These are phyloP conservation scores for Phylloscopus trochilus DNA, from an alignment of 2,113 vertebrate genomes.

Conservation along the genomic window DNA sequence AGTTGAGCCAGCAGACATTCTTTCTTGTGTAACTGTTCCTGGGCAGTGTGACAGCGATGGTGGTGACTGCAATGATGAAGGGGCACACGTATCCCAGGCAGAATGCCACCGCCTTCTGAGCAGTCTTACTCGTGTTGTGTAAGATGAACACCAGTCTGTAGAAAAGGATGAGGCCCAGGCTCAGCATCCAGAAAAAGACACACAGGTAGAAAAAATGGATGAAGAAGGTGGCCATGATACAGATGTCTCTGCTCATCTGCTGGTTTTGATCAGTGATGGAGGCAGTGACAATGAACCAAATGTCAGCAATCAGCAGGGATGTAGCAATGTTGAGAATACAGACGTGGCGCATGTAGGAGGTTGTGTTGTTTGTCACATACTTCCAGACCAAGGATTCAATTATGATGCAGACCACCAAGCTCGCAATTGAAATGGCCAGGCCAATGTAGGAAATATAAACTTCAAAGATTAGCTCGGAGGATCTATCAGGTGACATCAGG, in stretches of 20 bases:
- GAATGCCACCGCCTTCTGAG: slow-evolving; percentile 76
- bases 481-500: slow-evolving; percentile 75
- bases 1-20: slow-evolving; percentile 82
- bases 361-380: slow-evolving; percentile 82
- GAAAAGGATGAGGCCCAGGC: slow-evolving; percentile 85
- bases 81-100: slow-evolving; percentile 85
- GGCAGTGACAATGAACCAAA: slow-evolving; percentile 75
- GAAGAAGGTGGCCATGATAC: slow-evolving; percentile 74
- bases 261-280: neutral
- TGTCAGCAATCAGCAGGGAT: slow-evolving; percentile 81
- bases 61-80: slow-evolving; percentile 76
- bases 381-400: slow-evolving; percentile 86
- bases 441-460: slow-evolving; percentile 74
- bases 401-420: slow-evolving; percentile 76
- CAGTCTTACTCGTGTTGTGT: slow-evolving; percentile 79
- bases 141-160: slow-evolving; percentile 87
- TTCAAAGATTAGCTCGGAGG: neutral
- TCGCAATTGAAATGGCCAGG: slow-evolving; percentile 78
- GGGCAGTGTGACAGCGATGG: slow-evolving; percentile 67
- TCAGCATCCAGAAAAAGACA: slow-evolving; percentile 95
- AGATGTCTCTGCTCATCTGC: slow-evolving; percentile 40
- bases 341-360: slow-evolving; percentile 83
- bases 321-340: slow-evolving; percentile 84
- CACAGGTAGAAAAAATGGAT: slow-evolving; percentile 88
- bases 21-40: slow-evolving; percentile 60